phyloP scores from a whole-genome alignment of 2,113 vertebrate species.

The Sebastes schlegelii region DNA sequence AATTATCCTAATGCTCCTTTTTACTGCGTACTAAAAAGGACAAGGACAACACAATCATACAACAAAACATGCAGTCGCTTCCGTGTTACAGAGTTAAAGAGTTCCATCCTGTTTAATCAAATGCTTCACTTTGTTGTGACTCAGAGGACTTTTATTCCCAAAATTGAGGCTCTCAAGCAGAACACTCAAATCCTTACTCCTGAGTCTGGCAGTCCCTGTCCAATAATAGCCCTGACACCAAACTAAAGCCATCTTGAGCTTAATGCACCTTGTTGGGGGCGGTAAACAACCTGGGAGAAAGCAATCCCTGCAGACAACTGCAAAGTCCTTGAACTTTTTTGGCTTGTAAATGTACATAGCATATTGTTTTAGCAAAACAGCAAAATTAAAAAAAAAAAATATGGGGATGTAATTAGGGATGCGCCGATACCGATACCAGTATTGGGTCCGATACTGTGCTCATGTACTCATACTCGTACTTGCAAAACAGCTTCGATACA shows the following conservation, averaged over 20 bases:
- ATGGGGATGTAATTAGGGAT: not conserved
- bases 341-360: not conserved
- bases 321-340: not conserved
- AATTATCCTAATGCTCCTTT: not conserved
- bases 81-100: not conserved
- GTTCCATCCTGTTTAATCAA: constrained; percentile 8
- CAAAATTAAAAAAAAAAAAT: not conserved
- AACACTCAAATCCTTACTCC: not conserved
- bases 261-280: not conserved
- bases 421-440: no score
- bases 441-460: no score
- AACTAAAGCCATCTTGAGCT: not conserved
- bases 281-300: not conserved
- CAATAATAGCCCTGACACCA: not conserved
- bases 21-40: not conserved
- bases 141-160: not conserved
- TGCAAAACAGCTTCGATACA: no score
- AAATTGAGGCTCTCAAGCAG: not conserved
- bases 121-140: constrained; percentile 19
- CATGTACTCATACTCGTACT: no score
- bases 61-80: not conserved
- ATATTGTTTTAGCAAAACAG: not conserved
- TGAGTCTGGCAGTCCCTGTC: not conserved
- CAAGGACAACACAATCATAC: not conserved
- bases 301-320: not conserved